Base-by-base conservation (phyloP, 1,140 invertebrate genomes). In the Ceratina australensis region DNA sequence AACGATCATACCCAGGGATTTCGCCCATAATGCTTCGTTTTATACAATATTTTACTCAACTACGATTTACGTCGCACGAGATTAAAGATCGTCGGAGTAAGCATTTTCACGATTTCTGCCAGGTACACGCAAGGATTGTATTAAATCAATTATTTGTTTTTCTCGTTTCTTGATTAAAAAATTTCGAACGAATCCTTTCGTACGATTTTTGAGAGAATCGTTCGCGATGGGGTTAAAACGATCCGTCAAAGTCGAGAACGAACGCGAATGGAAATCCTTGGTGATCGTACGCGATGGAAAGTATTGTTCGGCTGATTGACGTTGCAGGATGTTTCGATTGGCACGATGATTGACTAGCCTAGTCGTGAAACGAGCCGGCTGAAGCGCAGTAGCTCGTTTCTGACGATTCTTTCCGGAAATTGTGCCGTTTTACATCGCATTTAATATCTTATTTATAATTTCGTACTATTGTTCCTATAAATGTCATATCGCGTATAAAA, bases 281-380 rank as follows among this genome's bases (percentile, higher is more conserved):
- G n/a, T n/a, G 26, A 28, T 15, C 5, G 18, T 20, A 20, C 26
- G 13, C 64, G 33, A 18, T 76, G 20, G 47, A 77, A 77, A 52
- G 66, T 56, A 71, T 71, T 33, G 67, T 60, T 20, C 49, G 57
- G 3, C 47, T 18, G 80, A 82, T 75, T 56, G 80, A 73, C 71
- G 16, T 47, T 28, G 68, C 54, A 52, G 60, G 56, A 72, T 24
- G 22, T 63, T n/a, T 22, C 78, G 78, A 73, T 83, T 73, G 81
- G 69, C 81, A 80, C 64, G 49, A 28, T 73, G 78, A 83, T 83
- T 69, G 81, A 64, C 81, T 42, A 42, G 60, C 22, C 26, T 65
- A 77, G 80, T 73, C 57, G 64, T 42, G 64, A 78, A 67, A 64
- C 56, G 5, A 33, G 47, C 28, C 60, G 24, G 22, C 61, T 47